phyloP scores from a whole-genome alignment of 2,113 vertebrate genomes.

The Pelecanoides urinatrix region DNA sequence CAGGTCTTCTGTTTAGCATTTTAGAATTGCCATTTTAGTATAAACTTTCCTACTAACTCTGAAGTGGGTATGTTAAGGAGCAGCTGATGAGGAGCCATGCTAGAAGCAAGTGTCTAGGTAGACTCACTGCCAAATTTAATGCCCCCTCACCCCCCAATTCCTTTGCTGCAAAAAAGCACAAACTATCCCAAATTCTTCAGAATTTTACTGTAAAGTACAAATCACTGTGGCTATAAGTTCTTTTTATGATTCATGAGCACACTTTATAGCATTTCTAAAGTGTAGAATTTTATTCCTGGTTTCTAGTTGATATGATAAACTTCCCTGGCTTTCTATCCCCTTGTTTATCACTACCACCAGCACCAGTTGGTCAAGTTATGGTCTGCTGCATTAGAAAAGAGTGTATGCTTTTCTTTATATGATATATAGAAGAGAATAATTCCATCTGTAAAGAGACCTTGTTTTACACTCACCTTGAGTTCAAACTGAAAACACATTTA shows the following conservation, averaged over 20 bases:
- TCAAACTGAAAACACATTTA: background rate
- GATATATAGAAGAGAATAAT: background rate
- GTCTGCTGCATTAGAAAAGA: background rate
- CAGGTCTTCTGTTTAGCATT: background rate
- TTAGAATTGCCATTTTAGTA: background rate
- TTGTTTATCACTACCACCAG: background rate
- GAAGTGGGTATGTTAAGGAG: background rate
- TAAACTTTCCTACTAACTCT: background rate
- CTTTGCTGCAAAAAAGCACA: background rate
- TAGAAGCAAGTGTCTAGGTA: background rate
- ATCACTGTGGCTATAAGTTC: background rate
- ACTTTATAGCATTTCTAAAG: background rate
- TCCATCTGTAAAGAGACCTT: background rate
- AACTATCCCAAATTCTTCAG: background rate
- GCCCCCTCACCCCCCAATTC: background rate
- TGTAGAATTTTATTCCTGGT: background rate
- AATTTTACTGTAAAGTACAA: background rate
- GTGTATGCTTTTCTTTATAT: background rate
- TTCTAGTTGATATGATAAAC: background rate
- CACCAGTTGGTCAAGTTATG: background rate
- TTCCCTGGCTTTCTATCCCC: background rate
- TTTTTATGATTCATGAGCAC: background rate
- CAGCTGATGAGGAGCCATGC: background rate
- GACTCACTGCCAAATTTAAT: background rate
- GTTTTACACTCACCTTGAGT: background rate